Evolutionary conservation across 2,888 invertebrate species (phyloP).

Genomic region (Anoplius nigerrimus): DNA sequence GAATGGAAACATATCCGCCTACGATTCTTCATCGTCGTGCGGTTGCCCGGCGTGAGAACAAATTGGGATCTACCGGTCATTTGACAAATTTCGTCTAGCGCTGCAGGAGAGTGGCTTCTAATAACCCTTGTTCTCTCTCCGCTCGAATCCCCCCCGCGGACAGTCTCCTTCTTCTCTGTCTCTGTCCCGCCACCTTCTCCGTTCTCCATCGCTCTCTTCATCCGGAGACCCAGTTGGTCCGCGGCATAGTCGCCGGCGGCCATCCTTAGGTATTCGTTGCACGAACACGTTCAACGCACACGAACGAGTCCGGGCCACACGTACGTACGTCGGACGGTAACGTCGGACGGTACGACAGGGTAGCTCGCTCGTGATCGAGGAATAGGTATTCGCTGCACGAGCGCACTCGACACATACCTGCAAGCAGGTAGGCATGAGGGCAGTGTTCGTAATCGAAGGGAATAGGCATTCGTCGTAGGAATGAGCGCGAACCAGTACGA

Average conservation of each 20-base stretch:
- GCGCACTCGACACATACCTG: too few species aligned
- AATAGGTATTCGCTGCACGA: too few species aligned
- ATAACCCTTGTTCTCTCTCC: constrained; percentile 38
- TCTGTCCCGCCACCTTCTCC: constrained; percentile 24
- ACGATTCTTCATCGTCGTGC: too few species aligned
- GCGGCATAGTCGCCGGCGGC: constrained; percentile 38
- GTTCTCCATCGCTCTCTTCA: constrained; percentile 20
- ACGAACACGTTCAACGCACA: constrained; percentile 43
- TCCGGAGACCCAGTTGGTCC: constrained; percentile 25
- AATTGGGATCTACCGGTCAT: constrained; percentile 59
- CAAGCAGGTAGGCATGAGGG: too few species aligned
- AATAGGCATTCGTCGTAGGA: too few species aligned
- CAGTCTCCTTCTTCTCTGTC: constrained; percentile 14
- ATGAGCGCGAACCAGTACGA: neutral
- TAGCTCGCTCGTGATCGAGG: too few species aligned
- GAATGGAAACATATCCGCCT: too few species aligned
- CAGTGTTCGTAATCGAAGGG: constrained; percentile 13
- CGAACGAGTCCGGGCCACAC: constrained; percentile 21
- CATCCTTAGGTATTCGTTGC: constrained; percentile 55
- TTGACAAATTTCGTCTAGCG: constrained; percentile 66
- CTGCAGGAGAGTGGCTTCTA: constrained; percentile 60
- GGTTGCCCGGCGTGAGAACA: constrained; percentile 40
- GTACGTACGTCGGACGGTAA: too few species aligned
- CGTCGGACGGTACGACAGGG: too few species aligned
- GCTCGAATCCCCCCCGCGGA: too few species aligned